A percentile compares a stretch with the other conserved stretches of the same genome.
Conservation (phyloP, 2,113 vertebrate species). For the Atractosteus spatula region DNA sequence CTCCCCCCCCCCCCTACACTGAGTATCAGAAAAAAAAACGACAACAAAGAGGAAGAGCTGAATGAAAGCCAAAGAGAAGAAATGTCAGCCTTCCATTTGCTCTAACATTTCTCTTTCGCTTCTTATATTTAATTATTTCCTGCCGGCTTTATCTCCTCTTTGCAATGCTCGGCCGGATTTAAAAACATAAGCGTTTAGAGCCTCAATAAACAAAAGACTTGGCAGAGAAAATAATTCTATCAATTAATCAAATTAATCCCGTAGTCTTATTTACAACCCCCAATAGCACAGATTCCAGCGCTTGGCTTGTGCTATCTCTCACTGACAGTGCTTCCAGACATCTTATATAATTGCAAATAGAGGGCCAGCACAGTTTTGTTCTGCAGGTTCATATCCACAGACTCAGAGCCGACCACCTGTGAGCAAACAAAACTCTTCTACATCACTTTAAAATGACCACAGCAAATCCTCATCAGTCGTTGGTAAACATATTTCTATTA, state of each 20-base stretch:
- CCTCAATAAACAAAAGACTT: slow-evolving; percentile 64
- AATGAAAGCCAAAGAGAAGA: neutral
- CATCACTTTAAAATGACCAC: too few relatives aligned
- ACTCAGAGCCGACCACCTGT: too few relatives aligned
- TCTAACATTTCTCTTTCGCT: neutral
- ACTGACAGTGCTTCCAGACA: slow-evolving; percentile 36
- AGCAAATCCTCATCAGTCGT: too few relatives aligned
- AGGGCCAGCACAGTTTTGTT: neutral
- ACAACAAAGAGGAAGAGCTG: too few relatives aligned
- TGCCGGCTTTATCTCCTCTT: slow-evolving; percentile 61
- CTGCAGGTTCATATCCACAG: neutral
- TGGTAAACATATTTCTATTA: too few relatives aligned
- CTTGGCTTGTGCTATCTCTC: slow-evolving; percentile 51
- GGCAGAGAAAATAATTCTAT: slow-evolving; percentile 69
- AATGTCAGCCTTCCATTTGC: neutral
- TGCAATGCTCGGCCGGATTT: slow-evolving; percentile 50
- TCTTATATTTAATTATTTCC: slow-evolving; percentile 50
- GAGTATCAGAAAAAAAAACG: too few relatives aligned
- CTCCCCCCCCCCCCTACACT: too few relatives aligned
- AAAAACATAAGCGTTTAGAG: slow-evolving; percentile 55
- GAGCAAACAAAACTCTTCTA: too few relatives aligned
- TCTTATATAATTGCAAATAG: neutral
- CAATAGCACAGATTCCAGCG: slow-evolving; percentile 56
- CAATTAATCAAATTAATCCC: slow-evolving; percentile 72
- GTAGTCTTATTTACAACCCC: slow-evolving; percentile 68